A percentile compares a stretch with the other conserved stretches of the same genome.
phyloP scores from a whole-genome alignment of 2,888 invertebrate genomes.

The Cotesia congregata region DNA sequence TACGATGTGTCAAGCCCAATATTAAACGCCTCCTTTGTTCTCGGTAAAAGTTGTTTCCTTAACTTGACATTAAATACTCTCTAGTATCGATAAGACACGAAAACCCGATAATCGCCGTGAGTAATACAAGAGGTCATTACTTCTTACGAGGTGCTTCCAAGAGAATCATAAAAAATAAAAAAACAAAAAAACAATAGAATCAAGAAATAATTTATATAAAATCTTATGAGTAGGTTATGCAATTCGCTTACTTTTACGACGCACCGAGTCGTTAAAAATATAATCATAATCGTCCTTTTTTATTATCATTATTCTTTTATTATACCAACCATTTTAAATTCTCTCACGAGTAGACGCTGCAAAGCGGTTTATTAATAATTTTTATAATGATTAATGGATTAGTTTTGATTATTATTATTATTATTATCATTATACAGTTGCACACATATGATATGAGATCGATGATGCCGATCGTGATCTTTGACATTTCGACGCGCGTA shows the following conservation, averaged over 20 bases:
- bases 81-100: conserved; percentile 58
- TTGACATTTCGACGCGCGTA: background rate
- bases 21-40: conserved; percentile 5
- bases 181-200: background rate
- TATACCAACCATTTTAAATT: conserved; percentile 1
- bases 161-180: conserved; percentile 13
- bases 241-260: conserved; percentile 21
- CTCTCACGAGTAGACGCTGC: conserved; percentile 1
- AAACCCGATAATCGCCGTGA: conserved; percentile 48
- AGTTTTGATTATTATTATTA: background rate
- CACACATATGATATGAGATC: background rate
- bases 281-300: conserved; percentile 9
- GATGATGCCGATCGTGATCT: background rate
- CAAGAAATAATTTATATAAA: conserved; percentile 15
- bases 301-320: background rate
- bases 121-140: conserved; percentile 11
- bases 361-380: background rate
- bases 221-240: conserved; percentile 21
- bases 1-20: background rate
- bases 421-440: background rate
- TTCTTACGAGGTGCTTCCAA: background rate
- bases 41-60: background rate
- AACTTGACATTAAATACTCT: conserved; percentile 3
- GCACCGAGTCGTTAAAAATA: conserved; percentile 22
- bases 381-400: background rate